phyloP scores from a whole-genome alignment of 2,888 invertebrate genomes.

The Rhamphomyia laevipes region DNA sequence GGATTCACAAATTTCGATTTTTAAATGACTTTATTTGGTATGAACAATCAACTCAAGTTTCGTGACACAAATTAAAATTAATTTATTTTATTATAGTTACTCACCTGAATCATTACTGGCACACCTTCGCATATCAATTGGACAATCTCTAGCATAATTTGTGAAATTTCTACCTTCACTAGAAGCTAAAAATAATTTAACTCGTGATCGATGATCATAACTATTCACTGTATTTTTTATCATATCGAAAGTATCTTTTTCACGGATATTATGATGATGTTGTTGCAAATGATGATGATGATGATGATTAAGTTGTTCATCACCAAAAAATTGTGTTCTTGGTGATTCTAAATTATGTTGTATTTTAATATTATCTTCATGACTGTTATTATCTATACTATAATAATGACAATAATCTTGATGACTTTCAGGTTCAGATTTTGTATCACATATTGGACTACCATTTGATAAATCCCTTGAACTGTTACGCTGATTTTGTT shows the following conservation, averaged over 20 bases:
- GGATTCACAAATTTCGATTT: background rate
- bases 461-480: constrained; percentile 17
- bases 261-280: background rate
- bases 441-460: constrained; percentile 19
- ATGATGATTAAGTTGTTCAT: background rate
- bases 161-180: background rate
- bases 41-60: too few species aligned
- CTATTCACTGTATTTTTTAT: background rate
- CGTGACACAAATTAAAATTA: too few species aligned
- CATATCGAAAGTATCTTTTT: background rate
- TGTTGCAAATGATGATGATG: background rate
- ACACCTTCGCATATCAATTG: constrained; percentile 37
- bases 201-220: constrained; percentile 5
- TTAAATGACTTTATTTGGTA: background rate
- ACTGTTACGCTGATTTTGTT: constrained; percentile 18
- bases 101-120: constrained; percentile 36
- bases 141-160: constrained; percentile 19
- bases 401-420: constrained; percentile 7
- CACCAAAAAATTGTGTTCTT: background rate
- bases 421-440: constrained; percentile 14
- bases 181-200: constrained; percentile 6
- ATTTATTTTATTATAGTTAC: constrained; percentile 5
- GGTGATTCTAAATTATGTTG: background rate
- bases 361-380: constrained; percentile 2
- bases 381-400: constrained; percentile 7